Evolutionary conservation across 2,888 invertebrate genomes (phyloP).

Genomic region (Pristionchus entomophagus): DNA sequence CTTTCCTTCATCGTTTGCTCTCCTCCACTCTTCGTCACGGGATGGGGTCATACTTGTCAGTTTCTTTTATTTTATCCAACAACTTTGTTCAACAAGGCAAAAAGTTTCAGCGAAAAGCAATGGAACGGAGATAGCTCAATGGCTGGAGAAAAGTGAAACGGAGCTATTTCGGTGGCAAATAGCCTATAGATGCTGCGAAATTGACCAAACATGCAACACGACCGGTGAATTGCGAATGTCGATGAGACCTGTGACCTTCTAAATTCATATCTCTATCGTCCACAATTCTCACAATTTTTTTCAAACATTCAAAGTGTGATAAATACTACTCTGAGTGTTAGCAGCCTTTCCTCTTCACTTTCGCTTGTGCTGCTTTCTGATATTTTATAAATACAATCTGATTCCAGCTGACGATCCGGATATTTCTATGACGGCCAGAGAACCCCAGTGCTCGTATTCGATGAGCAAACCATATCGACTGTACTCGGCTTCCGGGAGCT

Average conservation of each 20-base stretch:
- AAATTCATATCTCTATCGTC: too few species aligned
- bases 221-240: too few species aligned
- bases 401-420: not conserved
- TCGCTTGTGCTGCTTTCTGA: not conserved
- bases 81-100: too few species aligned
- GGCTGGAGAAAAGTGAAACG: too few species aligned
- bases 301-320: too few species aligned
- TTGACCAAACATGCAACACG: too few species aligned
- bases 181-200: too few species aligned
- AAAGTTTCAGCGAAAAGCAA: too few species aligned
- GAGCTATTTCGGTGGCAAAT: too few species aligned
- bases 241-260: too few species aligned
- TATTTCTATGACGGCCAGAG: not conserved
- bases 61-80: not conserved
- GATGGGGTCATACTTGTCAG: conserved; percentile 60
- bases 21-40: conserved; percentile 76
- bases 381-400: not conserved
- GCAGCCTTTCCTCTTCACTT: not conserved
- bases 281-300: too few species aligned
- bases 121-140: too few species aligned
- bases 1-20: conserved; percentile 75
- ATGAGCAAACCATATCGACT: conserved; percentile 76
- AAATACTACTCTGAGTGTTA: not conserved
- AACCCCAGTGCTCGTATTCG: conserved; percentile 70
- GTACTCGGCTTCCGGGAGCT: conserved; percentile 78